Conservation (phyloP, 2,888 invertebrate genomes). For the Plebejus melissa region DNA sequence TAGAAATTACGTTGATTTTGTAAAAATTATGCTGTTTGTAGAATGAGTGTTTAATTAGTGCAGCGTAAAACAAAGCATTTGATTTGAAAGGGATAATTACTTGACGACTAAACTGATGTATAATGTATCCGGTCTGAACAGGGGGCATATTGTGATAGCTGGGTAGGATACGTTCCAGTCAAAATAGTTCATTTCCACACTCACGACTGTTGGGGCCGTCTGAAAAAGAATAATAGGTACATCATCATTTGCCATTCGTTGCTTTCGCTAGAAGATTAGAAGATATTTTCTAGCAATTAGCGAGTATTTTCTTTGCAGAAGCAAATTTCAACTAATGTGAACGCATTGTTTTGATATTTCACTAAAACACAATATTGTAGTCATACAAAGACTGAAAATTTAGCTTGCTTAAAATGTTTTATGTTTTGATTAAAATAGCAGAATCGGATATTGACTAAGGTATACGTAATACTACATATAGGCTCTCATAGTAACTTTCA, state of each 20-base stretch:
- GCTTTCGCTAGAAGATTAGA: no score
- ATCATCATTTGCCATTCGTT: no score
- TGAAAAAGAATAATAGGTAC: slow-evolving; percentile 42
- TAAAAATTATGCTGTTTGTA: not conserved
- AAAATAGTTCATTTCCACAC: slow-evolving; percentile 84
- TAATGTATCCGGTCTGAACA: slow-evolving; percentile 72
- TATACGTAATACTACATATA: no score
- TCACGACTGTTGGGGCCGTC: slow-evolving; percentile 83
- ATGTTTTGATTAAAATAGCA: no score
- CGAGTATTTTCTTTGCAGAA: no score
- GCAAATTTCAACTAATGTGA: no score
- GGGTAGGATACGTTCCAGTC: slow-evolving; percentile 85
- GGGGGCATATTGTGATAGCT: slow-evolving; percentile 82
- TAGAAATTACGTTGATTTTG: not conserved
- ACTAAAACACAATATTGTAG: no score
- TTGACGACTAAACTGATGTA: slow-evolving; percentile 45
- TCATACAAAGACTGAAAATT: no score
- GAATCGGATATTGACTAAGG: no score
- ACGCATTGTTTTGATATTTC: no score
- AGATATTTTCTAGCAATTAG: no score
- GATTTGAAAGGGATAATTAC: slow-evolving; percentile 43
- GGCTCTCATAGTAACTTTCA: not conserved
- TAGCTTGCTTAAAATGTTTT: no score
- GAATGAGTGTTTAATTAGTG: not conserved
- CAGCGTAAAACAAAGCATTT: not conserved